Conservation (phyloP, 2,888 invertebrate genomes). For the Megamerina dolium region DNA sequence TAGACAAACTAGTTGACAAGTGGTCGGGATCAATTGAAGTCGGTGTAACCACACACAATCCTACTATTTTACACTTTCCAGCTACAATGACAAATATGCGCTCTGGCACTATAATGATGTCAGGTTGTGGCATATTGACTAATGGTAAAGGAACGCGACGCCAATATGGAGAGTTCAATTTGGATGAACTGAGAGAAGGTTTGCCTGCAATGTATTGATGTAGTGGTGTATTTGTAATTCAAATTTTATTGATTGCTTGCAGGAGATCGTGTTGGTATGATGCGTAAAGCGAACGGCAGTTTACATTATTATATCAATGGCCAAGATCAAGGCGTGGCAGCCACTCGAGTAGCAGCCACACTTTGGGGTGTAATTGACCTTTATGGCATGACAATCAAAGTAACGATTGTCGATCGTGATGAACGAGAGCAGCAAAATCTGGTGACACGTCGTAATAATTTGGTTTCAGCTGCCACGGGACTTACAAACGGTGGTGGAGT, state of each 20-base stretch:
- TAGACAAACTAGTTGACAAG: conserved; percentile 87
- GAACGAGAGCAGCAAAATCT: conserved; percentile 72
- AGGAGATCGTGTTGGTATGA: conserved; percentile 84
- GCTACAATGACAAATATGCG: conserved; percentile 98
- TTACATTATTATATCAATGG: conserved; percentile 92
- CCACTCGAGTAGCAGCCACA: conserved; percentile 69
- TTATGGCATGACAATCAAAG: conserved; percentile 90
- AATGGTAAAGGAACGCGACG: conserved; percentile 91
- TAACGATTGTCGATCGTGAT: conserved; percentile 79
- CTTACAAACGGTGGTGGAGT: conserved; percentile 9
- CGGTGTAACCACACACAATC: conserved; percentile 90
- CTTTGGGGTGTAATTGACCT: conserved; percentile 94
- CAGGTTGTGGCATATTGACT: conserved; percentile 91
- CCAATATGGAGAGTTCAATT: conserved; percentile 88
- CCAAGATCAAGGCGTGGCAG: conserved; percentile 85
- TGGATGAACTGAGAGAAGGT: conserved; percentile 84
- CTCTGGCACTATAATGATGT: conserved; percentile 90
- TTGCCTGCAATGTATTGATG: too few species aligned
- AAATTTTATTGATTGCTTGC: background rate
- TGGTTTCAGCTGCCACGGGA: conserved; percentile 38
- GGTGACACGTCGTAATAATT: conserved; percentile 61
- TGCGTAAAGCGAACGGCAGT: conserved; percentile 75
- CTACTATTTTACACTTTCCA: conserved; percentile 81
- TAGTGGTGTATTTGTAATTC: too few species aligned
- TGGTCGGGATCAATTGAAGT: conserved; percentile 75